A percentile compares a stretch with the other conserved stretches of the same genome.
Evolutionary conservation across 1,140 invertebrate species (phyloP).

Genomic region (Apis dorsata): DNA sequence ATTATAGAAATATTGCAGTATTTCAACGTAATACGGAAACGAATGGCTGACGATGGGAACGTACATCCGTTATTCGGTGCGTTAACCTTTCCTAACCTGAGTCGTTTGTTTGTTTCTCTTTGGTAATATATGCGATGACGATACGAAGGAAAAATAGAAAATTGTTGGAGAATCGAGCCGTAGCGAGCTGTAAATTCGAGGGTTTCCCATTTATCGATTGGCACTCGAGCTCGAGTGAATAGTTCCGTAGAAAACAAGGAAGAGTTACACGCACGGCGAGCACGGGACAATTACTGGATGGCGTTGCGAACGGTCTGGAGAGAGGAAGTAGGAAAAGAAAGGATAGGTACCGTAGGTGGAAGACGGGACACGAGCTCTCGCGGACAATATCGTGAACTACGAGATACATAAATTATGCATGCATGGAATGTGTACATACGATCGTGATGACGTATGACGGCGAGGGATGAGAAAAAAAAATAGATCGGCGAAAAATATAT

Average conservation of each 20-base stretch:
- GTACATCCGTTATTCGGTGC: not conserved
- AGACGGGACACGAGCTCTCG: not conserved
- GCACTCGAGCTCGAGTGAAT: not conserved
- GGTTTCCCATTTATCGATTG: not conserved
- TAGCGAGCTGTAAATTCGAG: constrained; percentile 11
- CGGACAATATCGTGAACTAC: not conserved
- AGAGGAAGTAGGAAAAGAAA: constrained; percentile 33
- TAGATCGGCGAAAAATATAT: constrained; percentile 41
- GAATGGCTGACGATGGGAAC: not conserved
- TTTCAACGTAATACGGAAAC: no score
- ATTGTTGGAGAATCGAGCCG: not conserved
- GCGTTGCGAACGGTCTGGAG: constrained; percentile 8
- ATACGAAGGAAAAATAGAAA: constrained; percentile 4
- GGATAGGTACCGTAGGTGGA: not conserved
- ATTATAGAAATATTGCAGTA: not conserved
- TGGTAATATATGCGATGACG: not conserved
- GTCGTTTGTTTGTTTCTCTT: not conserved
- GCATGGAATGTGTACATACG: not conserved
- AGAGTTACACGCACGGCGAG: constrained; percentile 38
- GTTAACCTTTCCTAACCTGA: not conserved
- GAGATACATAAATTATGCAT: no score
- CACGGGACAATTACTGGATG: constrained; percentile 29
- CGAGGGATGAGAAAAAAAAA: constrained; percentile 31
- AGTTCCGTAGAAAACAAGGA: constrained; percentile 14
- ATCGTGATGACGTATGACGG: constrained; percentile 19